Base-by-base conservation (phyloP, 2,888 invertebrate species). In the Branchipolynoe longqiensis region DNA sequence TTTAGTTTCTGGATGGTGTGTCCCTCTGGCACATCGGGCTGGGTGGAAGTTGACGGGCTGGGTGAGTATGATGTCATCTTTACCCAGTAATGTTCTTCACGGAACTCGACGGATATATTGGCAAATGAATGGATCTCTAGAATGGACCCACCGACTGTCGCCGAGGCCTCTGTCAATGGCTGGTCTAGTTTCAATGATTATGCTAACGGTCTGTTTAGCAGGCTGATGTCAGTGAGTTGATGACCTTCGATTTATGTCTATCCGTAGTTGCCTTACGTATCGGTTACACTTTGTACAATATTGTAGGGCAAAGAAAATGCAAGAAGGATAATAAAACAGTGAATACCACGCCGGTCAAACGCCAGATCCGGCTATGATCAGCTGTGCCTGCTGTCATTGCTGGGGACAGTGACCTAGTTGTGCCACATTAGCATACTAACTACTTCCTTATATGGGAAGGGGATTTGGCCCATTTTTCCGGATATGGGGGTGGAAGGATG, bases 101-200 rank as follows among this genome's bases (percentile, higher is more conserved):
- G 8, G 28, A 6, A 8, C 28, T 31, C 69, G 2, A 48, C 6
- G 22, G 3, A 25, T 54, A 12, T 33, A 48, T 2, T 6, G n/a
- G n/a, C n/a, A n/a, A n/a, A n/a, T n/a, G 48, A 41, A 78, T 22
- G 25, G 54, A 41, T 14, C n/a, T n/a, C n/a, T n/a, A n/a, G n/a
- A n/a, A 40, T n/a, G 12, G 2, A 41, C 25, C 14, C 78, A 33
- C n/a, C 78, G 36, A 62, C 69, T 69, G 69, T 69, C 69, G 38
- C 69, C 28, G 48, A 78, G n/a, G 25, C 28, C 73, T 22, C 38
- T 73, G 73, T 41, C 78, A 78, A 6, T 69, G 78, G 41, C 14
- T 78, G 78, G 48, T 78, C 78, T 48, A 78, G n/a, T 78, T 78
- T 78, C 78, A 78, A 78, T 48, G 78, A 78, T 78, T 78, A 78